These are phyloP conservation scores for Copsychus sechellarum DNA, from an alignment of 2,113 vertebrate genomes.

Conservation along the genomic window DNA sequence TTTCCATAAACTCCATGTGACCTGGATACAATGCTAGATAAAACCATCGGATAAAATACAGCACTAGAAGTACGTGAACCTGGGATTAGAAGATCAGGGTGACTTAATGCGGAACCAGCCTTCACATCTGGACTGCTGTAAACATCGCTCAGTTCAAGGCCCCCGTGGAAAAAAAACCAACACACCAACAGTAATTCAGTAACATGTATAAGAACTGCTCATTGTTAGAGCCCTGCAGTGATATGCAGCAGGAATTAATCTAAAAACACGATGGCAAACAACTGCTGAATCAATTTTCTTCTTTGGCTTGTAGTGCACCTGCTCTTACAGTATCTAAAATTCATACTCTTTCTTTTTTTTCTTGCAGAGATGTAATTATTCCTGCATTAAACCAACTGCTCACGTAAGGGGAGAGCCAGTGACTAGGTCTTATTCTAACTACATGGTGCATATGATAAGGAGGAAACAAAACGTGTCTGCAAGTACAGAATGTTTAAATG, in stretches of 20 bases:
- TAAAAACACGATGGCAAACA: neutral
- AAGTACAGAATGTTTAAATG: neutral
- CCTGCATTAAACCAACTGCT: neutral
- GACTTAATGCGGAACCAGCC: conserved; percentile 28
- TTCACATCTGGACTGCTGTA: conserved; percentile 36
- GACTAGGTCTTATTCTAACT: neutral
- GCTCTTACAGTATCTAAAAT: neutral
- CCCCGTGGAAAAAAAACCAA: neutral
- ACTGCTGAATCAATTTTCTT: neutral
- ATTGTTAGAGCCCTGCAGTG: neutral
- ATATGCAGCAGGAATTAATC: conserved; percentile 7
- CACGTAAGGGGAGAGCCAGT: neutral
- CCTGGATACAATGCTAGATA: conserved; percentile 27
- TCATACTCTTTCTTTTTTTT: neutral
- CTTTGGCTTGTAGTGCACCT: neutral
- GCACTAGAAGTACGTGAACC: neutral
- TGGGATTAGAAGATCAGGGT: conserved; percentile 47
- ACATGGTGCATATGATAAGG: neutral
- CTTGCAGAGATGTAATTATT: neutral
- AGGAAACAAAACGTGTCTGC: neutral
- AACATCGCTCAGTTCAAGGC: neutral
- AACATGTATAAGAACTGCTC: neutral
- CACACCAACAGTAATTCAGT: neutral
- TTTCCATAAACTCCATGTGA: conserved; percentile 43
- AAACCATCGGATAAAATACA: neutral